Evolutionary conservation across 2,113 vertebrate genomes (phyloP), one percentile per base, ranked within the genome.

Genomic region (Andinoacara biseriatus): DNA sequence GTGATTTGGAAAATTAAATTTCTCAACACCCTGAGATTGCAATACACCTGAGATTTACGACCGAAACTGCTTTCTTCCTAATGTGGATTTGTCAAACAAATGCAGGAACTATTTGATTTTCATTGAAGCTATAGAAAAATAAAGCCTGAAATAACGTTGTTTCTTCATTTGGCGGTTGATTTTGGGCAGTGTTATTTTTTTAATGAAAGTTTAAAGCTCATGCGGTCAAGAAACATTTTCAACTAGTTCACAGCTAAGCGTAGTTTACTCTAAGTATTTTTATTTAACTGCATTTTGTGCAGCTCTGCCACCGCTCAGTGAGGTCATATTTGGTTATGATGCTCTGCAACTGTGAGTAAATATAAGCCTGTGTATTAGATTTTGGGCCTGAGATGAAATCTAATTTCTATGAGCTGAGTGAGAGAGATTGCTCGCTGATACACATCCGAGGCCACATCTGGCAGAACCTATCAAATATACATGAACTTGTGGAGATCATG

Each of bases 281-380:
- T 81, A 90, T 93, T 92, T 91, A 92, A 94, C 85, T 77, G 65
- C 87, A 88, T 94, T 90, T 91, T 90, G 84, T 72, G 78, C 84
- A 17, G 91, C 83, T 83, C 79, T 17, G 58, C 59, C 79, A 60
- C 83, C 58, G 58, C 76, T 84, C 59, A 87, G 88, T 88, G 86
- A 89, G 92, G 91, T 93, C 93, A 93, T 93, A 93, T 93, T 93
- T 79, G 86, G 82, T 93, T 88, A 87, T 86, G 88, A 92, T 90
- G 86, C 89, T 84, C 88, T 86, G 91, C 86, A 89, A 92, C 91
- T 90, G 92, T 89, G 92, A 92, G 92, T 95, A 94, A 94, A 95
- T 95, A 94, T 86, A 90, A 92, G 89, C 85, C 79, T 74, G 91
- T 92, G 90, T 93, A 94, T 95, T 94, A 94, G 91, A 92, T 95